A percentile compares a stretch with the other conserved stretches of the same genome.
These are phyloP conservation scores for Campoplex capitator DNA, from an alignment of 2,888 invertebrate genomes.

Conservation along the genomic window DNA sequence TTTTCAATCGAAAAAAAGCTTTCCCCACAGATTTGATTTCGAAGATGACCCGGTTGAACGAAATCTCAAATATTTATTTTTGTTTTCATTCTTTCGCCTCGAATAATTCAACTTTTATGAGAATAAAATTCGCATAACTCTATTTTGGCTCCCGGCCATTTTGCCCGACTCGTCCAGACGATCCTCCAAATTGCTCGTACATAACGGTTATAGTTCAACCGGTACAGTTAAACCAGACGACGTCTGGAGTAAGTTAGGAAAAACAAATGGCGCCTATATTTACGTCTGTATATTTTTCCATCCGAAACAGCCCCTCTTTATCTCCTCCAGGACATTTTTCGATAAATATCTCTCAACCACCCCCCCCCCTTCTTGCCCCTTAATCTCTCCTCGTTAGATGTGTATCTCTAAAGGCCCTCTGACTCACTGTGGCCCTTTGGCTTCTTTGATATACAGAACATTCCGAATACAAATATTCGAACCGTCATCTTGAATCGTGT, in stretches of 20 bases:
- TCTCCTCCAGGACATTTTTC: constrained; percentile 54
- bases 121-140: constrained; percentile 1
- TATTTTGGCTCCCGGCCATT: constrained; percentile 56
- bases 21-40: background rate
- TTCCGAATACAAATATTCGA: constrained; percentile 45
- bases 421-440: constrained; percentile 43
- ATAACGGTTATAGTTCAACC: constrained; percentile 44
- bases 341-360: constrained; percentile 27
- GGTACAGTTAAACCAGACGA: constrained; percentile 47
- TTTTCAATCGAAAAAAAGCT: too few relatives aligned
- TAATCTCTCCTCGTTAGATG: constrained; percentile 8
- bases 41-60: background rate
- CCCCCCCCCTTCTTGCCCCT: background rate
- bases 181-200: constrained; percentile 44
- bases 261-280: constrained; percentile 37
- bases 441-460: constrained; percentile 18
- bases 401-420: constrained; percentile 7
- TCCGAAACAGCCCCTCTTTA: constrained; percentile 41
- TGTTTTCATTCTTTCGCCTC: background rate
- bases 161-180: constrained; percentile 7
- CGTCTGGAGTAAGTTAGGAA: constrained; percentile 30
- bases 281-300: constrained; percentile 37
- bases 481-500: constrained; percentile 3
- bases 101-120: background rate
- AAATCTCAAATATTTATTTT: background rate